Conservation (phyloP, 2,113 vertebrate species). For the Petaurus breviceps region DNA sequence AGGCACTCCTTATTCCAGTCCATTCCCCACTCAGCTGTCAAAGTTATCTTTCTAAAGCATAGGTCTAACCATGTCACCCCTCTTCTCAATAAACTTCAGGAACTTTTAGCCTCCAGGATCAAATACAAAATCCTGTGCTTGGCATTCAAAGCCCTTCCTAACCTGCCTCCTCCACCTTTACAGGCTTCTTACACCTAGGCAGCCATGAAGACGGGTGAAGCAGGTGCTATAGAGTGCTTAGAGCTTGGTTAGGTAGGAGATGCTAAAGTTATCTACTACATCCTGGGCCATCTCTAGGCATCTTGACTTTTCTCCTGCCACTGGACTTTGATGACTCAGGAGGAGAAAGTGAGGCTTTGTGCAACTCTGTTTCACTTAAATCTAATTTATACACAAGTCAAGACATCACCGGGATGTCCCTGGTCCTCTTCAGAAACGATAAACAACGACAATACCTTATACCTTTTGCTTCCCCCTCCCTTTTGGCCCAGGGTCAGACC, state of each 20-base stretch:
- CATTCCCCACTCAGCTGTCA: no score
- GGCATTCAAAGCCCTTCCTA: background rate
- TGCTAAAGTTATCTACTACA: background rate
- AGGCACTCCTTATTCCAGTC: no score
- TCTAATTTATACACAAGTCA: no score
- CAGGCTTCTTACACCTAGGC: background rate
- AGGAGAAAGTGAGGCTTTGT: background rate
- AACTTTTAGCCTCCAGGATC: background rate
- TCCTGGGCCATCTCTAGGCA: background rate
- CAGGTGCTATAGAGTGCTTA: background rate
- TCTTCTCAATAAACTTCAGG: background rate
- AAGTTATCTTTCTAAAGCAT: background rate
- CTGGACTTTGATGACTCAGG: background rate
- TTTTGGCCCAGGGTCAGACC: background rate
- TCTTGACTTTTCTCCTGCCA: background rate
- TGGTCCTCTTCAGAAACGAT: background rate
- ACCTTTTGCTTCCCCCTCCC: background rate
- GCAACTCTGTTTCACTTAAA: no score
- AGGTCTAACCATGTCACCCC: background rate
- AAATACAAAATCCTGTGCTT: background rate
- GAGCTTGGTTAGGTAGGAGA: background rate
- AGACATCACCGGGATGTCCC: background rate
- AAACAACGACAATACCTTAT: no score
- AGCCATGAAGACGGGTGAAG: no score
- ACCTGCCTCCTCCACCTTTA: background rate